phyloP scores from a whole-genome alignment of 2,888 invertebrate genomes.

The Euzetes globulus region DNA sequence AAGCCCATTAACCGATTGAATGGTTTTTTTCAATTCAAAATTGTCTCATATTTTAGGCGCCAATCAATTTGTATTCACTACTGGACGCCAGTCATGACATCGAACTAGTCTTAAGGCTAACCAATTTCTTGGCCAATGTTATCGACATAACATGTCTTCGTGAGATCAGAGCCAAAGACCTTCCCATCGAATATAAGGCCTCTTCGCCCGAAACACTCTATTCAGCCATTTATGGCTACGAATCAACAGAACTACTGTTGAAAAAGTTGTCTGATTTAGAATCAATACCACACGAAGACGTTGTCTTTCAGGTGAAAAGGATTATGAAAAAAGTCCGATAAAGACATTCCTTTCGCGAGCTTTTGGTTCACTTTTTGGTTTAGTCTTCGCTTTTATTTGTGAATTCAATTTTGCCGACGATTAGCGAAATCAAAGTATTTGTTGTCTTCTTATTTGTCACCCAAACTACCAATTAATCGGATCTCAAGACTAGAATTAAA shows the following conservation, averaged over 20 bases:
- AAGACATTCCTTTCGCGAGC: no score
- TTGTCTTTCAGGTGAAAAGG: conserved; percentile 37
- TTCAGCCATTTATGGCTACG: conserved; percentile 44
- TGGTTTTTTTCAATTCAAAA: no score
- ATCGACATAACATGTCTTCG: conserved; percentile 49
- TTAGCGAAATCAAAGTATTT: no score
- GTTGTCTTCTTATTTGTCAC: no score
- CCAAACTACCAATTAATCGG: no score
- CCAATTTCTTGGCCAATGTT: conserved; percentile 53
- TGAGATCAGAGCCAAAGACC: conserved; percentile 49
- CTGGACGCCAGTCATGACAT: conserved; percentile 49
- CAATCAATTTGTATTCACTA: conserved; percentile 50
- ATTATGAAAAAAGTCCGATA: conserved; percentile 27
- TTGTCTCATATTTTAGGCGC: conserved; percentile 44
- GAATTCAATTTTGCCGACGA: no score
- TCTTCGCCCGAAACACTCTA: conserved; percentile 54
- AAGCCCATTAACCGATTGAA: no score
- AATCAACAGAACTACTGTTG: conserved; percentile 33
- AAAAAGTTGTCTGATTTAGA: conserved; percentile 31
- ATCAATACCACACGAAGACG: conserved; percentile 37
- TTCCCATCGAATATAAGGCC: conserved; percentile 53
- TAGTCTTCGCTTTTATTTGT: no score
- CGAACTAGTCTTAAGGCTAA: conserved; percentile 51
- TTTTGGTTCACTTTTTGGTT: no score
- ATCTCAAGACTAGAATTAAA: no score